Evolutionary conservation across 1,140 invertebrate genomes (phyloP), one percentile per base, ranked within the genome.

Genomic region (Megalopta genalis): DNA sequence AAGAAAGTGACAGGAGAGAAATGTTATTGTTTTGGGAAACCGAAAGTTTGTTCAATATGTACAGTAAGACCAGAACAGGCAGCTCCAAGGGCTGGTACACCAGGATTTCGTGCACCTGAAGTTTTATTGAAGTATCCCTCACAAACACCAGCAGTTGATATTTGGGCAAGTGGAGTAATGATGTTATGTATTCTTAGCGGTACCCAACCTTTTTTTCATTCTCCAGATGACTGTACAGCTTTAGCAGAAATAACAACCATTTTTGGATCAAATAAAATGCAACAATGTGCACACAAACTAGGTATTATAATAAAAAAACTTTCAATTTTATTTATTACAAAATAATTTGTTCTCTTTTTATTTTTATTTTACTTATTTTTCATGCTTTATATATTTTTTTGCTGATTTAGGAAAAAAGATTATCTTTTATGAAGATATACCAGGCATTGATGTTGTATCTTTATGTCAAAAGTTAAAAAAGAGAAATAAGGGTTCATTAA

Each of bases 131-230:
- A 97, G 88, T 95, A 95, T 91, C 93, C 94, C 16, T 91, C 95
- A 69, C 97, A 98, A 93, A 96, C 96, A 9, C 95, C 96, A 94
- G 97, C 96, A 82, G 96, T 99, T 79, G 98, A 99, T 93, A 94
- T 98, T 72, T 98, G 98, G 98, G 97, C 97, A 52, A 95, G 95
- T 59, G 98, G 98, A 54, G 96, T 98, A 7, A 97, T 98, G 76
- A 95, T 98, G 86, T 90, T 98, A 4, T 96, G 95, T 68, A 95
- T 97, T 76, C 92, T 98, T 10, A 96, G 95, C 86, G 95, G 95
- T 23, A 95, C 96, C 4, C 97, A 97, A 93, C 97, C 97, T 42
- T 97, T 98, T 90, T 97, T 98, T 88, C 95, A 95, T 78, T 96
- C 96, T 10, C 94, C 95, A 57, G 97, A 98, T 91, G 97, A 98